A percentile compares a stretch with the other conserved stretches of the same genome.
Evolutionary conservation across 2,888 invertebrate species (phyloP).

Genomic region (Melanchra persicariae): DNA sequence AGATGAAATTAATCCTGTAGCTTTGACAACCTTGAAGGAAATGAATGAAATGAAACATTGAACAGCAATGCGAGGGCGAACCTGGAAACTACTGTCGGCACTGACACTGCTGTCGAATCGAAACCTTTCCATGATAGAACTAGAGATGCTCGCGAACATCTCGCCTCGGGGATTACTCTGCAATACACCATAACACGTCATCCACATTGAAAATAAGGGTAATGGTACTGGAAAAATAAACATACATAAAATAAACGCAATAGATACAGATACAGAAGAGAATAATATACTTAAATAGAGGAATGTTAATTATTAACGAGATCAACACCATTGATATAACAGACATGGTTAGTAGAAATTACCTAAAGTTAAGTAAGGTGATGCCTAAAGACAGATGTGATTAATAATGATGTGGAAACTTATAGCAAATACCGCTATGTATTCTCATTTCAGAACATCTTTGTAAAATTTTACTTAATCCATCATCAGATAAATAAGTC

Average conservation of each 20-base stretch:
- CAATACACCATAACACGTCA: slow-evolving; percentile 83
- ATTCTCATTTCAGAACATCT: background rate
- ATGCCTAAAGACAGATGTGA: background rate
- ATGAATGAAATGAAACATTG: slow-evolving; percentile 77
- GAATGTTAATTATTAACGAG: background rate
- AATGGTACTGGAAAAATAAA: slow-evolving; percentile 79
- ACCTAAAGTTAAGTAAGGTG: too few relatives aligned
- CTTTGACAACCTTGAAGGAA: slow-evolving; percentile 56
- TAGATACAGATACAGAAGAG: slow-evolving; percentile 50
- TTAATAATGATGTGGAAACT: background rate
- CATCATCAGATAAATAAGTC: background rate
- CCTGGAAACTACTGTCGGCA: slow-evolving; percentile 94
- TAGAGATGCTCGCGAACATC: slow-evolving; percentile 95
- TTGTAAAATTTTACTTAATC: background rate
- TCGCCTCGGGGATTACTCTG: slow-evolving; percentile 95
- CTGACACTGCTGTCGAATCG: slow-evolving; percentile 94
- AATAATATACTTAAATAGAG: slow-evolving; percentile 49
- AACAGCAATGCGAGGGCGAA: slow-evolving; percentile 88
- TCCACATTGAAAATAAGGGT: slow-evolving; percentile 64
- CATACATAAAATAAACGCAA: slow-evolving; percentile 69
- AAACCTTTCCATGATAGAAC: slow-evolving; percentile 95
- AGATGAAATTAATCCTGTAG: slow-evolving; percentile 45
- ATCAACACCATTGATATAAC: background rate
- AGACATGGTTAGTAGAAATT: background rate
- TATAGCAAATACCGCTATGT: background rate